These are phyloP conservation scores for Parthenolecanium corni DNA, from an alignment of 2,888 invertebrate species.

Conservation along the genomic window DNA sequence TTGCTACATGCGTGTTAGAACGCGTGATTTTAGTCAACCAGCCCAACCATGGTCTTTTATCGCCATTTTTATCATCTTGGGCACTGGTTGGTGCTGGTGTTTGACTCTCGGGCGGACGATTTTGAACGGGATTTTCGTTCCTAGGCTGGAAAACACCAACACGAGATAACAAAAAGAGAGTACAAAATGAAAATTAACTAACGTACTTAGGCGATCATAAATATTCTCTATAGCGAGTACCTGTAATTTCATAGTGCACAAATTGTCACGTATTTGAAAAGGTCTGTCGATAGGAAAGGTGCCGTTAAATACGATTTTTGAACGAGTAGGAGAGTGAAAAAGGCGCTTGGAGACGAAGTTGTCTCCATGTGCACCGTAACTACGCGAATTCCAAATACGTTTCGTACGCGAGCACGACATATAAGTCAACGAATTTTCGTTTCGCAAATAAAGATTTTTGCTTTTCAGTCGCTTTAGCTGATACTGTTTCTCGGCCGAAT, in stretches of 20 bases:
- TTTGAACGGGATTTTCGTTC: neutral
- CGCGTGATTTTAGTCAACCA: conserved; percentile 80
- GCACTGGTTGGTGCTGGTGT: neutral
- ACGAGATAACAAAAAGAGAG: neutral
- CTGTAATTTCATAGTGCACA: conserved; percentile 6
- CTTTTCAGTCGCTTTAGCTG: neutral
- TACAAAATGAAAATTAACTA: neutral
- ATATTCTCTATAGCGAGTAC: conserved; percentile 2
- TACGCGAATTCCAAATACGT: too few relatives aligned
- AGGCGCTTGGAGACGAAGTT: neutral
- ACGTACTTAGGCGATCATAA: too few relatives aligned
- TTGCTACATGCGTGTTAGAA: conserved; percentile 81
- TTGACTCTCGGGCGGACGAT: conserved; percentile 5
- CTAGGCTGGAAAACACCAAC: neutral
- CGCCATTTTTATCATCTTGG: neutral
- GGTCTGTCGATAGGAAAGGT: conserved; percentile 65
- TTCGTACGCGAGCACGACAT: too few relatives aligned
- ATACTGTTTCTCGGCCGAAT: neutral
- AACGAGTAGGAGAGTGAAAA: conserved; percentile 18
- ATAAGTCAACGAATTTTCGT: too few relatives aligned
- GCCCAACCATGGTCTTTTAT: conserved; percentile 38
- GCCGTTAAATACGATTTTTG: conserved; percentile 60
- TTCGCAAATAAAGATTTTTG: neutral
- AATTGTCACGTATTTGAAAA: conserved; percentile 37
- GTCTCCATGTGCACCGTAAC: neutral